A percentile compares a stretch with the other conserved stretches of the same genome.
Conservation (phyloP, 1,140 invertebrate species). For the Bombus fervidus region DNA sequence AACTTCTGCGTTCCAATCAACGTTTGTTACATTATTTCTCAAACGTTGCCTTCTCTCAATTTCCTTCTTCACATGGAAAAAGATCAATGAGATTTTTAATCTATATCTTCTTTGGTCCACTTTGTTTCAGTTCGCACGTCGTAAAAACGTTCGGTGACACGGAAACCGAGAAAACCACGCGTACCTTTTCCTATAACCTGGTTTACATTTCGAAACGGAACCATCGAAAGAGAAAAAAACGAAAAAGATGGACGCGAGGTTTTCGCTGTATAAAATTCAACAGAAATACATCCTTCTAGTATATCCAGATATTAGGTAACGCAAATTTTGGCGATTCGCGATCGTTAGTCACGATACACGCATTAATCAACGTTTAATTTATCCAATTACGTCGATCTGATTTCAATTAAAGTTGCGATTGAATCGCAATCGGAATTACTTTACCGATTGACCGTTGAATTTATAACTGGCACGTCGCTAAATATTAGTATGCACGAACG, state of each 20-base stretch:
- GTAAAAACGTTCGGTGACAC: neutral
- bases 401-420: constrained; percentile 50
- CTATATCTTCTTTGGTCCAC: neutral
- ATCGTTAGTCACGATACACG: neutral
- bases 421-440: constrained; percentile 38
- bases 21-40: neutral
- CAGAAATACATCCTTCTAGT: too few relatives aligned
- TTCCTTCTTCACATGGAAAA: neutral
- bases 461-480: constrained; percentile 27
- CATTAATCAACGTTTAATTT: constrained; percentile 50
- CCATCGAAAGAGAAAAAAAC: neutral
- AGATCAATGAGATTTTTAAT: neutral
- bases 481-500: constrained; percentile 21
- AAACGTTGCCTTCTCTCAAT: neutral
- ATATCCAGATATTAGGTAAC: neutral
- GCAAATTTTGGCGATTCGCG: neutral
- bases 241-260: too few relatives aligned
- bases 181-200: neutral
- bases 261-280: neutral
- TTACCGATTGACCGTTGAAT: constrained; percentile 15
- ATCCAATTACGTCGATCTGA: constrained; percentile 26
- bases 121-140: neutral
- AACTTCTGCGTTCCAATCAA: neutral
- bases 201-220: neutral
- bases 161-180: neutral